A percentile compares a stretch with the other conserved stretches of the same genome.
phyloP scores from a whole-genome alignment of 2,888 invertebrate genomes.

The Callimorpha dominula region DNA sequence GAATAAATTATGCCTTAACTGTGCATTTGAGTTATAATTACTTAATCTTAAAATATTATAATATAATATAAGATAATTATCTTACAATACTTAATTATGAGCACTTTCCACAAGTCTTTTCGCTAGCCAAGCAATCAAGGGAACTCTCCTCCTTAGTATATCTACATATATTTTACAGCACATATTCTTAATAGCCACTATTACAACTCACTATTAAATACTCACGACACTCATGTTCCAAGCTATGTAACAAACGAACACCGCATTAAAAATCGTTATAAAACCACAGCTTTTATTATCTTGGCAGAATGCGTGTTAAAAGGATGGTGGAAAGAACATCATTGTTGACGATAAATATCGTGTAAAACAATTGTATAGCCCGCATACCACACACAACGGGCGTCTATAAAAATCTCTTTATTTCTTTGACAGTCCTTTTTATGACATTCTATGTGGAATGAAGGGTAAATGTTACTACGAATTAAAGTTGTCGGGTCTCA shows the following conservation, averaged over 20 bases:
- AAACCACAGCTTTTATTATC: slow-evolving; percentile 42
- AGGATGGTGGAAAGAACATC: slow-evolving; percentile 37
- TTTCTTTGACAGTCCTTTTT: slow-evolving; percentile 39
- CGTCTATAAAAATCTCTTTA: slow-evolving; percentile 56
- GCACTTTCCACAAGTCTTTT: too few relatives aligned
- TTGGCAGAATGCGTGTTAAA: slow-evolving; percentile 36
- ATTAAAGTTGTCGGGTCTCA: slow-evolving; percentile 31
- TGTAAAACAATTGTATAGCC: slow-evolving; percentile 58
- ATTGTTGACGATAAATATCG: slow-evolving; percentile 56
- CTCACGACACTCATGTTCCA: slow-evolving; percentile 8
- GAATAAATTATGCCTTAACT: too few relatives aligned
- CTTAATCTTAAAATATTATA: too few relatives aligned
- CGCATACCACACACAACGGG: slow-evolving; percentile 59
- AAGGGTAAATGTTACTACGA: slow-evolving; percentile 19
- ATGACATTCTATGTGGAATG: slow-evolving; percentile 18
- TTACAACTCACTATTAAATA: slow-evolving; percentile 31
- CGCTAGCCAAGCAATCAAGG: too few relatives aligned
- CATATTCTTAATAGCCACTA: slow-evolving; percentile 35
- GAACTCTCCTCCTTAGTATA: neutral
- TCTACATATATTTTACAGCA: neutral
- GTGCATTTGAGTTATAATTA: too few relatives aligned
- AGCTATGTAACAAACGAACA: slow-evolving; percentile 26
- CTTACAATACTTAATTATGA: too few relatives aligned
- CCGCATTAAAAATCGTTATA: slow-evolving; percentile 42
- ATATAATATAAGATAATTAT: too few relatives aligned